Evolutionary conservation across 2,113 vertebrate species (phyloP), one percentile per base, ranked within the genome.

Genomic region (Actinemys pallida): DNA sequence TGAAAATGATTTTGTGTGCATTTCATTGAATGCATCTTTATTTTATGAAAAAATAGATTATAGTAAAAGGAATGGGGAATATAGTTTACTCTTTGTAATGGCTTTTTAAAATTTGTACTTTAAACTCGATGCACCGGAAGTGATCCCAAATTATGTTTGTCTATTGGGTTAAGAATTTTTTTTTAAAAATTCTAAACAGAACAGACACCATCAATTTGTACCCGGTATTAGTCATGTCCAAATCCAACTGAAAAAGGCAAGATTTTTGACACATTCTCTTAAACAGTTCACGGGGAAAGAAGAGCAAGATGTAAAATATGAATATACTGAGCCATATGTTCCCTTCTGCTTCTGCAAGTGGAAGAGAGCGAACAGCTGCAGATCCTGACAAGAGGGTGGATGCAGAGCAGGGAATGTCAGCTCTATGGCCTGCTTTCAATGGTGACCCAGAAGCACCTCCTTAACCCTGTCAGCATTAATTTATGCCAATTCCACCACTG

Each of bases 321-420:
- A 84, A 94, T 87, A 86, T 50, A 86, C 3, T 9, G 91, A 97
- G 90, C 86, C 84, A 50, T 95, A 95, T 95, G 96, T 79, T 96
- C 57, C 56, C 80, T 95, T 93, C 90, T 90, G 93, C 87, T 94
- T 57, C 92, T 93, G 69, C 50, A 49, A 93, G 83, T 69, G 84
- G 39, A 92, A 97, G 45, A 92, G 22, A 65, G 81, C 59, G 93
- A 95, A 95, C 94, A 97, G 97, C 95, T 97, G 96, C 93, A 93
- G 53, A 76, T 52, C 57, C 24, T 57, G 29, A 91, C 84, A 87
- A 79, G 20, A 62, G 75, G 45, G 89, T 53, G 42, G 88, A 87
- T 88, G 53, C 84, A 80, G 83, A 75, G 78, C 2, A 83, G 53
- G 76, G 31, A 79, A 9, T 88, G 86, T 72, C 89, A 96, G 42